Evolutionary conservation across 2,888 invertebrate species (phyloP).

Genomic region (Scelioninae gen. 1): DNA sequence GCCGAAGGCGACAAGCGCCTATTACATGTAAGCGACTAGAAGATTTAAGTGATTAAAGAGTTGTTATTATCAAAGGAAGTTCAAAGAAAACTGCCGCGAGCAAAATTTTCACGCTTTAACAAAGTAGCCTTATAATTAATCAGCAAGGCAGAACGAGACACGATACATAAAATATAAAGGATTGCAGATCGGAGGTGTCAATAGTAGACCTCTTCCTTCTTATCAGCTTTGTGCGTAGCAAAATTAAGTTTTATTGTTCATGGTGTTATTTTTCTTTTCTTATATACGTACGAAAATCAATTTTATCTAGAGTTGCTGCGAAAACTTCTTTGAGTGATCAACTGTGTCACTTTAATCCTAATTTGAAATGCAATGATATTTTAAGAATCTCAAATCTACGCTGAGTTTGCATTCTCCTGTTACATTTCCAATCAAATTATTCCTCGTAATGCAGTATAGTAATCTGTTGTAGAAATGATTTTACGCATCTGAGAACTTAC

Average conservation of each 20-base stretch:
- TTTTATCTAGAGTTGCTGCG: conserved; percentile 14
- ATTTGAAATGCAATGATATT: not conserved
- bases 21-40: conserved; percentile 62
- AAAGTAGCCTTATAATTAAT: conserved; percentile 56
- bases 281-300: conserved; percentile 29
- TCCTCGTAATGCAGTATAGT: no score
- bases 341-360: conserved; percentile 15
- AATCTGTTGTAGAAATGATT: no score
- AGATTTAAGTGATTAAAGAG: conserved; percentile 69
- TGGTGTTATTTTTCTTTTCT: conserved; percentile 19
- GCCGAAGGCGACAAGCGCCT: conserved; percentile 65
- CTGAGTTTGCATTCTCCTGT: no score
- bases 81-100: conserved; percentile 61
- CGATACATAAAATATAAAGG: conserved; percentile 49
- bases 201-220: conserved; percentile 26
- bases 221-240: conserved; percentile 6
- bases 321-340: conserved; percentile 25
- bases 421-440: no score
- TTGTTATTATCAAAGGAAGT: conserved; percentile 63
- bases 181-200: conserved; percentile 40
- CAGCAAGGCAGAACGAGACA: conserved; percentile 27
- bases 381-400: not conserved
- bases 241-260: conserved; percentile 44
- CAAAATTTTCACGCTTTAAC: conserved; percentile 47
- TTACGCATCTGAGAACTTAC: no score